Conservation (phyloP, 2,797 vertebrate genomes). For the Danio aesculapii region DNA sequence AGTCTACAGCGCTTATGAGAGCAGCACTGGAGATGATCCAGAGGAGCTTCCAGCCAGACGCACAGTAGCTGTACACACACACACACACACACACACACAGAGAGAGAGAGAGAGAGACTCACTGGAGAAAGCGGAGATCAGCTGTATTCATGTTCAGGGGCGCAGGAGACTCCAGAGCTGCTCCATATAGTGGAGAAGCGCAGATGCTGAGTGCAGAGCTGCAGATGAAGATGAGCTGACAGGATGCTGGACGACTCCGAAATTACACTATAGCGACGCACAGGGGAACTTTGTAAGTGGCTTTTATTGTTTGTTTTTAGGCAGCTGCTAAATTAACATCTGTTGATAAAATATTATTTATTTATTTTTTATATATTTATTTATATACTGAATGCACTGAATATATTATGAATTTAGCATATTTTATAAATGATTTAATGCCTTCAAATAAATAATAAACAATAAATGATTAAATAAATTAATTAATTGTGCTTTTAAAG, state of each 20-base stretch:
- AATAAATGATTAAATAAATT: no score
- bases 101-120: slow-evolving; percentile 8
- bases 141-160: slow-evolving; percentile 77
- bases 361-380: neutral
- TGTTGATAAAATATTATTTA: neutral
- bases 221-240: slow-evolving; percentile 34
- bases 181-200: slow-evolving; percentile 72
- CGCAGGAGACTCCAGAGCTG: slow-evolving; percentile 56
- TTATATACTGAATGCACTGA: neutral
- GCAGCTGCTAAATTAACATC: neutral
- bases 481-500: no score
- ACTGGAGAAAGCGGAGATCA: slow-evolving; percentile 74
- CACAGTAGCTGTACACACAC: slow-evolving; percentile 35
- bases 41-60: slow-evolving; percentile 40
- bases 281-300: slow-evolving; percentile 10
- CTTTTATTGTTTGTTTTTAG: slow-evolving; percentile 9
- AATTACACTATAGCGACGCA: neutral
- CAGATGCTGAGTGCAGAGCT: slow-evolving; percentile 22
- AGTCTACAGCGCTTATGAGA: slow-evolving; percentile 3
- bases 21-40: slow-evolving; percentile 50
- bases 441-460: no score
- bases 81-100: neutral
- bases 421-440: neutral
- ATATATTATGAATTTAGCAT: no score
- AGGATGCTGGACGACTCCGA: slow-evolving; percentile 8